Evolutionary conservation across 2,113 vertebrate genomes (phyloP).

Genomic region (Elaphurus davidianus): DNA sequence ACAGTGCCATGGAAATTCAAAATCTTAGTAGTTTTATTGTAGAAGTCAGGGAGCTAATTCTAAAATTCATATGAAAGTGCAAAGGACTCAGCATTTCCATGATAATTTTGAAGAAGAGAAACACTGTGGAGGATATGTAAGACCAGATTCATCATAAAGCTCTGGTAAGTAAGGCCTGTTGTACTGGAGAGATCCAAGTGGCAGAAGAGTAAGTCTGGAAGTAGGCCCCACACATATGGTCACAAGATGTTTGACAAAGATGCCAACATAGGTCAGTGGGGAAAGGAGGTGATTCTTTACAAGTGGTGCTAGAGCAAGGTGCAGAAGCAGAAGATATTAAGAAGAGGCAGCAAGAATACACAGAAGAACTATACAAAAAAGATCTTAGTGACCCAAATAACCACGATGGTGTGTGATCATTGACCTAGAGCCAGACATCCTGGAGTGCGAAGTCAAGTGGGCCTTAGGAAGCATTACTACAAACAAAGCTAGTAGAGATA

Average conservation of each 20-base stretch:
- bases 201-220: neutral
- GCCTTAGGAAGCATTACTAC: neutral
- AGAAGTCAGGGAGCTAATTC: neutral
- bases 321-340: neutral
- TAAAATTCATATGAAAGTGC: neutral
- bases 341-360: neutral
- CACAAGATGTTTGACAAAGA: neutral
- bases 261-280: neutral
- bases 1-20: neutral
- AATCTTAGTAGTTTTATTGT: neutral
- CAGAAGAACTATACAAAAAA: neutral
- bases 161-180: neutral
- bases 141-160: neutral
- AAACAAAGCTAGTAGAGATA: neutral
- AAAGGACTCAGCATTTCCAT: neutral
- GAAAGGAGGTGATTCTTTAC: neutral
- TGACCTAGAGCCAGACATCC: neutral
- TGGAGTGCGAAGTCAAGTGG: neutral
- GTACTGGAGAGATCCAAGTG: neutral
- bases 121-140: neutral
- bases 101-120: neutral
- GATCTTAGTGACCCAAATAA: neutral
- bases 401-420: neutral
- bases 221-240: neutral
- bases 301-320: neutral